phyloP scores from a whole-genome alignment of 2,113 vertebrate species.

The Brachionichthys hirsutus region DNA sequence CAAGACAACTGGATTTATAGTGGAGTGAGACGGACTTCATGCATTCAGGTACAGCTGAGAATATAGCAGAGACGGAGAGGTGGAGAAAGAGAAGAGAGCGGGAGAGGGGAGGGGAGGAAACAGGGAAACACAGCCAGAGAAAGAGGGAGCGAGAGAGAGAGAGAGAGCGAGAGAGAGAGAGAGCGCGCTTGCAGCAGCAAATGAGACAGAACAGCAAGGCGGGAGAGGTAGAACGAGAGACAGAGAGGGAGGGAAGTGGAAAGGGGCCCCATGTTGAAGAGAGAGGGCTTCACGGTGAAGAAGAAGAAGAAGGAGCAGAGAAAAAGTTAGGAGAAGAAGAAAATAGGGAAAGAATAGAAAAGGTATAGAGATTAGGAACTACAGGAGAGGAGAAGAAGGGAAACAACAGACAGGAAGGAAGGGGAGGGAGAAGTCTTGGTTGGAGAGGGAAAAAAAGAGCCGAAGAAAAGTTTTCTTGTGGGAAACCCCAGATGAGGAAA shows the following conservation, averaged over 20 bases:
- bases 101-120: slow-evolving; percentile 13
- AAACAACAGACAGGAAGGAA: slow-evolving; percentile 75
- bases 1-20: slow-evolving; percentile 41
- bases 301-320: slow-evolving; percentile 53
- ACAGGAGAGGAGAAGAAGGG: slow-evolving; percentile 49
- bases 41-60: slow-evolving; percentile 64
- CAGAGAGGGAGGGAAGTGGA: slow-evolving; percentile 60
- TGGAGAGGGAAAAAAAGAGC: slow-evolving; percentile 44
- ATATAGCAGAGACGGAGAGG: slow-evolving; percentile 60
- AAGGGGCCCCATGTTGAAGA: slow-evolving; percentile 60
- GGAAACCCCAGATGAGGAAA: slow-evolving; percentile 78
- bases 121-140: slow-evolving; percentile 67
- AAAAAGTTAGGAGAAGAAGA: slow-evolving; percentile 61
- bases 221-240: slow-evolving; percentile 69
- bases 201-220: slow-evolving; percentile 71
- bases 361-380: slow-evolving; percentile 34
- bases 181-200: slow-evolving; percentile 70
- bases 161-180: slow-evolving; percentile 49
- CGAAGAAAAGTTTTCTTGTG: slow-evolving; percentile 72
- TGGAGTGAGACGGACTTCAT: slow-evolving; percentile 31
- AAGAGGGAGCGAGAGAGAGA: slow-evolving; percentile 48
- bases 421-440: slow-evolving; percentile 62
- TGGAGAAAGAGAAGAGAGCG: slow-evolving; percentile 53
- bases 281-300: slow-evolving; percentile 62
- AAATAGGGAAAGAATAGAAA: slow-evolving; percentile 37